Evolutionary conservation across 2,113 vertebrate species (phyloP).

Genomic region (Eretmochelys imbricata): DNA sequence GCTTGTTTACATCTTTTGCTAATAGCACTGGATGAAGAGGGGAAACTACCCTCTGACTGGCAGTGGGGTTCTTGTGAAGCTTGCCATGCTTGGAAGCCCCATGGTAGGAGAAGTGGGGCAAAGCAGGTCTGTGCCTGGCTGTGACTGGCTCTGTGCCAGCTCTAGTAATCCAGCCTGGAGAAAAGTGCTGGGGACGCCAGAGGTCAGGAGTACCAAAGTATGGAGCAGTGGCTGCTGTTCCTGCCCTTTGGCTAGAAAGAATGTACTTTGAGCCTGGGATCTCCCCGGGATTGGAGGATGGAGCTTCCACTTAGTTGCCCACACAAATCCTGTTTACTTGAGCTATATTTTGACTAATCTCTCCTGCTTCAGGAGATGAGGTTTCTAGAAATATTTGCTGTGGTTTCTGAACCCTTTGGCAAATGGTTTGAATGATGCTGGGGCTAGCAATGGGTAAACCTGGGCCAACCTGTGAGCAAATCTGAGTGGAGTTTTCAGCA

Average conservation of each 20-base stretch:
- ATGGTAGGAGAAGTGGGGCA: fast-evolving
- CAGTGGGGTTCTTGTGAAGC: neutral
- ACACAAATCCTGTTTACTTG: fast-evolving
- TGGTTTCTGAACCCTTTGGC: neutral
- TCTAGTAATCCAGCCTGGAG: neutral
- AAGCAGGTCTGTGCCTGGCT: neutral
- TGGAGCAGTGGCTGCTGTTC: neutral
- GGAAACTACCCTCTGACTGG: neutral
- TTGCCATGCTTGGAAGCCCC: neutral
- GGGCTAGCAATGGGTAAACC: neutral
- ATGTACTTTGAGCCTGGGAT: neutral
- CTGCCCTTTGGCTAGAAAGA: neutral
- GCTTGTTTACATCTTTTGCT: neutral
- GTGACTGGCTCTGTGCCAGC: neutral
- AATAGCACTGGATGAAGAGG: neutral
- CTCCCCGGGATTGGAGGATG: neutral
- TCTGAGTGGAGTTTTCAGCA: neutral
- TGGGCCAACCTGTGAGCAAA: neutral
- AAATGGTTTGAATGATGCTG: neutral
- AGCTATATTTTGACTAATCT: neutral
- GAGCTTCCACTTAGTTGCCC: neutral
- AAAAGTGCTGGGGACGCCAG: neutral
- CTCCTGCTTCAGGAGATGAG: neutral
- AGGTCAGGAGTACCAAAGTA: neutral
- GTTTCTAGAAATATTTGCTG: neutral